These are phyloP conservation scores for Drosophila melanocephala DNA, from an alignment of 2,888 invertebrate genomes.

Conservation along the genomic window DNA sequence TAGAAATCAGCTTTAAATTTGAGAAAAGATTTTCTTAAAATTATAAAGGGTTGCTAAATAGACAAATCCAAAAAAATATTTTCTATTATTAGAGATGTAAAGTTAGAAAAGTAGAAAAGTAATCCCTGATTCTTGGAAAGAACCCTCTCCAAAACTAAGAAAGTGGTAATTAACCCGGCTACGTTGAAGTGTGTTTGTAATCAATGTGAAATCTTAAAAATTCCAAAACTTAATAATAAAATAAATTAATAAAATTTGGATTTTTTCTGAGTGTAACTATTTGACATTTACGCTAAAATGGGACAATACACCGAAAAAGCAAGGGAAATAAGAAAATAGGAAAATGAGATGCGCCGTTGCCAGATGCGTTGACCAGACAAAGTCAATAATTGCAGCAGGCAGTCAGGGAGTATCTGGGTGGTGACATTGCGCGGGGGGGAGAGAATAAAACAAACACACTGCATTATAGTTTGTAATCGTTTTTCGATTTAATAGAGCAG, in stretches of 20 bases:
- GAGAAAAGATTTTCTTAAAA: no score
- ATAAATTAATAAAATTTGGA: background rate
- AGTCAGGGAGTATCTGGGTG: background rate
- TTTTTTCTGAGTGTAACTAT: background rate
- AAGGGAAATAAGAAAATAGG: constrained; percentile 21
- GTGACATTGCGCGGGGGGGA: background rate
- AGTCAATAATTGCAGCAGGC: constrained; percentile 59
- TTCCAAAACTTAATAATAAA: no score
- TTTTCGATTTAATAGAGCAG: constrained; percentile 77
- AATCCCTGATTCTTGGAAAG: background rate
- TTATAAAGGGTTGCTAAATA: background rate
- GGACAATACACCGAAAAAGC: constrained; percentile 2
- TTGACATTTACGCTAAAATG: constrained; percentile 73
- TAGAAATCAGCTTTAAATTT: background rate
- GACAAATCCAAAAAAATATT: background rate
- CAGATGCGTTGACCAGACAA: constrained; percentile 61
- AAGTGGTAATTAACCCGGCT: background rate
- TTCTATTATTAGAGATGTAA: background rate
- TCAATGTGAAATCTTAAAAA: no score
- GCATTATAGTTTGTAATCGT: constrained; percentile 81
- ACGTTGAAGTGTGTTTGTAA: no score
- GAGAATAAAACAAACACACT: constrained; percentile 50
- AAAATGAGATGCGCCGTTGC: constrained; percentile 28
- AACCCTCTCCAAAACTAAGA: background rate
- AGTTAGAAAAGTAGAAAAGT: background rate